Conservation (phyloP, 2,797 vertebrate species). For the Euthynnus affinis region DNA sequence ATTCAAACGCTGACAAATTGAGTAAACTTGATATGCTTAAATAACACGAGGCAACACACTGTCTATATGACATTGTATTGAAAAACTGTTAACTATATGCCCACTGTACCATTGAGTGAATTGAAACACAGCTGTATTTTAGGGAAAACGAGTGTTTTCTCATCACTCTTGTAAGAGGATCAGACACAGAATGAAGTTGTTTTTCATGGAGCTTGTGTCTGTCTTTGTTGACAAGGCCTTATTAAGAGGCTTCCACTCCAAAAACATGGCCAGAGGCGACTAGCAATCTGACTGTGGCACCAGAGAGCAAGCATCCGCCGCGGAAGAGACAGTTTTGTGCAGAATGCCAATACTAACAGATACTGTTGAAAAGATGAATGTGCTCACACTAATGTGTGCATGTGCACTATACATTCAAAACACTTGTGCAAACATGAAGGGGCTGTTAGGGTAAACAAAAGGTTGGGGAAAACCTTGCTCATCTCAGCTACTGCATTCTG, state of each 20-base stretch:
- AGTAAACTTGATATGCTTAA: background rate
- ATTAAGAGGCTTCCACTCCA: conserved; percentile 73
- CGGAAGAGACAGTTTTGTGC: conserved; percentile 29
- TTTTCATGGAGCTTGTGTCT: conserved; percentile 53
- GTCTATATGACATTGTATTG: background rate
- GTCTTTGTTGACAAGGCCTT: conserved; percentile 80
- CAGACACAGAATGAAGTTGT: conserved; percentile 62
- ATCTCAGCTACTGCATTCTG: conserved; percentile 22
- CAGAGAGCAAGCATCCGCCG: conserved; percentile 38
- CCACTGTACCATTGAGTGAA: background rate
- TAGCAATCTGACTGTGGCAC: conserved; percentile 45
- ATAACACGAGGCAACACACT: background rate
- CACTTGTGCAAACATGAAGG: conserved; percentile 23
- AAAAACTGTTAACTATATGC: background rate
- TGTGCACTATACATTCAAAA: conserved; percentile 32
- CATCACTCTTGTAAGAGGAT: conserved; percentile 24
- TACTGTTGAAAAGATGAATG: conserved; percentile 44
- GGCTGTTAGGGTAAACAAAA: conserved; percentile 49
- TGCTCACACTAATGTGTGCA: conserved; percentile 40
- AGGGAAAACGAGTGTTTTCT: conserved; percentile 7
- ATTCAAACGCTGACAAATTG: background rate
- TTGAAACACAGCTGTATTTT: conserved; percentile 25
- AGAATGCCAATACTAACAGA: conserved; percentile 60
- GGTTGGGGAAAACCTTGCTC: background rate
- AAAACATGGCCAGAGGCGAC: conserved; percentile 75